Percentiles rank a stretch among this genome's conserved stretches.
Conservation (phyloP, 2,797 vertebrate species). For the Spinibarbus caldwelli region DNA sequence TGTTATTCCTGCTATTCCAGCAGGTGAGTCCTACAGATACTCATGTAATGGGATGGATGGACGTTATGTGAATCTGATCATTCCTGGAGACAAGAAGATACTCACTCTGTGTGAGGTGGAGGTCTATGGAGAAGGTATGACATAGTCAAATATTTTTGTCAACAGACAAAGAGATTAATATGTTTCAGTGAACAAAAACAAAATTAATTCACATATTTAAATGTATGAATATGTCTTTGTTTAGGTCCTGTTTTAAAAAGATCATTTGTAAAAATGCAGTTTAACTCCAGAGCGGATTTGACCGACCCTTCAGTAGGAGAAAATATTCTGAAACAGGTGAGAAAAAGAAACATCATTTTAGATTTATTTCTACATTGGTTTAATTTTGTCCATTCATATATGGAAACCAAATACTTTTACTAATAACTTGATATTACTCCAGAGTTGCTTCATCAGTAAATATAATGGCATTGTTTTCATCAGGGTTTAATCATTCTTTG, state of each 20-base stretch:
- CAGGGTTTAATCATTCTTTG: not conserved
- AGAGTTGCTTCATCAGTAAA: not conserved
- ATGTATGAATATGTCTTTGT: too few relatives aligned
- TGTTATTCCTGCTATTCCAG: not conserved
- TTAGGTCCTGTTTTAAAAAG: not conserved
- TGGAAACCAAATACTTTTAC: not conserved
- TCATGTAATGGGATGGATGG: constrained; percentile 12
- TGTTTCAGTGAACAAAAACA: too few relatives aligned
- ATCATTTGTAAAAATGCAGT: not conserved
- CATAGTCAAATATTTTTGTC: not conserved
- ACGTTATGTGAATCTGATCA: constrained; percentile 28
- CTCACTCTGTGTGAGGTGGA: not conserved
- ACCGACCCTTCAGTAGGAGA: not conserved
- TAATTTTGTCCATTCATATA: too few relatives aligned
- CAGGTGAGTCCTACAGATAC: not conserved
- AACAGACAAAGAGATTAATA: too few relatives aligned
- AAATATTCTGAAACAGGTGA: constrained; percentile 13
- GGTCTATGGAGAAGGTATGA: not conserved
- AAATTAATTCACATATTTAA: too few relatives aligned
- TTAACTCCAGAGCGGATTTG: not conserved
- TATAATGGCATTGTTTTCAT: too few relatives aligned
- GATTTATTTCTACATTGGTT: not conserved
- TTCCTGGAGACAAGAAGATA: not conserved
- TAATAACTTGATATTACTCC: not conserved
- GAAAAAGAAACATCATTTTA: not conserved